Evolutionary conservation across 2,113 vertebrate species (phyloP), one percentile per base, ranked within the genome.

Genomic region (Upupa epops): DNA sequence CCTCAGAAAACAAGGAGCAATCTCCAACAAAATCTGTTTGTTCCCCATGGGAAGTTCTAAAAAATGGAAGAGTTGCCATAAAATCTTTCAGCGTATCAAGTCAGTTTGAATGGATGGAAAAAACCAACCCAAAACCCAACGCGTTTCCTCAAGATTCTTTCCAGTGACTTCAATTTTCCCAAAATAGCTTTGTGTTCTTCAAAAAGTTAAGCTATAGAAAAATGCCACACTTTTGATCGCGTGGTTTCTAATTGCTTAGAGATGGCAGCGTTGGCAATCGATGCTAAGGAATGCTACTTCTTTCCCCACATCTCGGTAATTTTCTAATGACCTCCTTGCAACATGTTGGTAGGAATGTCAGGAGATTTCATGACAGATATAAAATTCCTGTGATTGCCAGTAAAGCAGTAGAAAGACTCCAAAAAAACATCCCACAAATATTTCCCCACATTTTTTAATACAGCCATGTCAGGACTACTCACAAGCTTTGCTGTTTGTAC

Each of bases 321-420:
- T 94, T 89, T 95, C 83, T 94, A 95, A 93, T 66, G 77, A 92
- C 90, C 91, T 96, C 90, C 96, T 96, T 95, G 91, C 93, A 89
- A 96, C 88, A 93, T 58, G 55, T 90, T 84, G 90, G 93, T 95
- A 71, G 83, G 92, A 96, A 96, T 66, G 86, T 94, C 92, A 95
- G 84, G 66, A 94, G 95, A 96, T 94, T 96, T 95, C 95, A 83
- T 90, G 96, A 95, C 80, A 94, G 94, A 96, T 95, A 95, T 34
- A 86, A 96, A 94, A 93, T 89, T 69, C 92, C 88, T 93, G 84
- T 65, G 80, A 93, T 94, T 96, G 80, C 93, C 94, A 95, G 92
- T 95, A 95, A 94, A 82, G 63, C 77, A 73, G 63, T 26, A 73
- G 63, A 76, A 95, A 94, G 88, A 82, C 86, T 92, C 93, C 77